Evolutionary conservation across 1,140 invertebrate species (phyloP), one percentile per base, ranked within the genome.

Genomic region (Drosophila ohnishii): DNA sequence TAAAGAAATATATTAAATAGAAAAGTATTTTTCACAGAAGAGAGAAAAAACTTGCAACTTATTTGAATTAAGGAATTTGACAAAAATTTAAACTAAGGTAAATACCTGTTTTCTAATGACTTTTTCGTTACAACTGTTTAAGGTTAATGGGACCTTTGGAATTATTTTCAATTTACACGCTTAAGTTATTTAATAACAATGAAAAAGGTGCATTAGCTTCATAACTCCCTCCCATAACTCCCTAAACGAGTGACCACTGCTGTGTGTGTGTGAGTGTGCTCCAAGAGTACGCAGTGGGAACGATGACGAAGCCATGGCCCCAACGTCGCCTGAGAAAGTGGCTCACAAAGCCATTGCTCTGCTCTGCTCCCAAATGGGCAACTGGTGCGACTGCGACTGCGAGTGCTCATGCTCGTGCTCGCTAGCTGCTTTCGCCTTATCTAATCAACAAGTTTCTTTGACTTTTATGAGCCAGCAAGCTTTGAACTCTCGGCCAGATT

Each of bases 361-460:
- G 32, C 25, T 60, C 28, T 56, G 59, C 55, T 59, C 45, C 72
- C 44, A 75, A 75, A 55, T 55, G 51, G 50, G 50, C 50, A 53
- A 53, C 50, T 66, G 35, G 47, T 48, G 45, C 32, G 35, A 37
- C 42, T 44, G 40, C 40, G 7, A 40, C 7, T 22, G 42, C 1
- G 35, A 14, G 25, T 53, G 60, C 28, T 63, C 50, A 37, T 53
- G 50, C 51, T 53, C 63, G 10, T 44, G 61, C 56, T 47, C 25
- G 22, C 22, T 71, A 58, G 45, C 30, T 71, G 64, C 61, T 75
- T 37, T 59, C 60, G 66, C 67, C 76, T 88, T 88, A 83, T 83
- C 83, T 87, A 87, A 87, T 87, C 79, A 88, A 83, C 79, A 83
- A 84, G 81, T 85, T 81, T 80, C 80, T 80, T 55, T 84, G 73